A percentile compares a stretch with the other conserved stretches of the same genome.
These are phyloP conservation scores for Caenorhabditis plicata DNA, from an alignment of 2,888 invertebrate genomes.

Conservation along the genomic window DNA sequence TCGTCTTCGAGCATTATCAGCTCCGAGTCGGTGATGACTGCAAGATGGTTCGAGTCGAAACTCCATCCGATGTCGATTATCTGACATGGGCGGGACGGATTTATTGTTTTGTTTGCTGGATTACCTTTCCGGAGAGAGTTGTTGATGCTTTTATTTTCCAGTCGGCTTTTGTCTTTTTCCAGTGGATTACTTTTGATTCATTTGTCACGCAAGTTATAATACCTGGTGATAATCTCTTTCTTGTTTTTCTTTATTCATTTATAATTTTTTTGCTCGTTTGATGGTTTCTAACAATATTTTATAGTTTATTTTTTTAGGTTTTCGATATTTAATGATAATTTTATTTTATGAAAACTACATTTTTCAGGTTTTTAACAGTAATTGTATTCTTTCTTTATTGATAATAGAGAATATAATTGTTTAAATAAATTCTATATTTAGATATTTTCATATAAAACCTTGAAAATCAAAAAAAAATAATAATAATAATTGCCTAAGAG, in stretches of 20 bases:
- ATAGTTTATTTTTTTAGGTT: too few relatives aligned
- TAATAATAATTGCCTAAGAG: too few relatives aligned
- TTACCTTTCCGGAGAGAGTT: slow-evolving; percentile 25
- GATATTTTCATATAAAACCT: too few relatives aligned
- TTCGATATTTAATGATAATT: too few relatives aligned
- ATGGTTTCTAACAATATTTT: too few relatives aligned
- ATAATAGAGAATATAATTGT: too few relatives aligned
- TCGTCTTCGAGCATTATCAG: slow-evolving; percentile 86
- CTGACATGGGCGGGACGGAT: slow-evolving; percentile 23
- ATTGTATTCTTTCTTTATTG: too few relatives aligned
- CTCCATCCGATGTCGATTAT: slow-evolving; percentile 55
- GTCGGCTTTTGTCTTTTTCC: slow-evolving; percentile 46
- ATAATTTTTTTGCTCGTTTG: too few relatives aligned
- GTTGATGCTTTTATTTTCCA: slow-evolving; percentile 35
- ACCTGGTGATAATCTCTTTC: slow-evolving; percentile 30
- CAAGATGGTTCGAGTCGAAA: slow-evolving; percentile 64
- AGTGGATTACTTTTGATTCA: slow-evolving; percentile 55
- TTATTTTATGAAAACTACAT: too few relatives aligned
- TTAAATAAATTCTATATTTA: too few relatives aligned
- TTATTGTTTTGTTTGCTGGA: slow-evolving; percentile 7
- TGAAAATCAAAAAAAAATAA: too few relatives aligned
- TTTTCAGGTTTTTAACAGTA: too few relatives aligned
- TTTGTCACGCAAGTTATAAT: slow-evolving; percentile 55
- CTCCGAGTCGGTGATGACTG: slow-evolving; percentile 71
- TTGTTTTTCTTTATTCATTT: slow-evolving; percentile 5